These are phyloP conservation scores for Dendrocincla tyrannina DNA, from an alignment of 2,797 vertebrate species.

Conservation along the genomic window DNA sequence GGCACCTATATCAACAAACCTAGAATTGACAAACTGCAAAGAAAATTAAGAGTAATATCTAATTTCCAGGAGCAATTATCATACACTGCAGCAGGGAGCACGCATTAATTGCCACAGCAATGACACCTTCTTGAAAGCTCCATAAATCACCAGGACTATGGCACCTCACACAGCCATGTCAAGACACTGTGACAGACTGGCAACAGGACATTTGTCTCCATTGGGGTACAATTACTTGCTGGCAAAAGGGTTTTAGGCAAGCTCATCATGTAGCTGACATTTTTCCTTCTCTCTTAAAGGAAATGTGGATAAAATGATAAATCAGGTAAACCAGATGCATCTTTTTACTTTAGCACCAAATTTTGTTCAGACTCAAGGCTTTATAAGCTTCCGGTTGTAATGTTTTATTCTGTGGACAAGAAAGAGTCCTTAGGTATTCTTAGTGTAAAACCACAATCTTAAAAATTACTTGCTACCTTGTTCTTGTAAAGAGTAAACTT, in stretches of 20 bases:
- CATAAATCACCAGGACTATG: conserved; percentile 70
- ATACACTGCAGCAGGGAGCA: conserved; percentile 61
- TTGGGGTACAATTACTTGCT: conserved; percentile 30
- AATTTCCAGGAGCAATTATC: conserved; percentile 77
- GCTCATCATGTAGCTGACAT: neutral
- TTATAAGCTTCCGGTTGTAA: neutral
- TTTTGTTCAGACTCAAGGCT: neutral
- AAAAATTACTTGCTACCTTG: neutral
- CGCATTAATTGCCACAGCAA: conserved; percentile 72
- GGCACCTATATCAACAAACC: conserved; percentile 65
- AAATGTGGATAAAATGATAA: conserved; percentile 12
- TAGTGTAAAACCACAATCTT: neutral
- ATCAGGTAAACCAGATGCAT: neutral
- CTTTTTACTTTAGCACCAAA: neutral
- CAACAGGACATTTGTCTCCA: conserved; percentile 61
- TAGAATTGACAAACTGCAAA: conserved; percentile 73
- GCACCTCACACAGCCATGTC: neutral
- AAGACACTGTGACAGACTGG: neutral
- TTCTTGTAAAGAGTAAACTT: neutral
- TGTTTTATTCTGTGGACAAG: neutral
- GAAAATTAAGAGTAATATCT: conserved; percentile 80
- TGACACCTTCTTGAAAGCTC: conserved; percentile 68
- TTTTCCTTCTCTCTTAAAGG: neutral
- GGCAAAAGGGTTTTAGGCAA: conserved; percentile 4
- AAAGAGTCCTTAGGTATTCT: neutral